phyloP scores from a whole-genome alignment of 2,888 invertebrate species.

The Acleris cristana region DNA sequence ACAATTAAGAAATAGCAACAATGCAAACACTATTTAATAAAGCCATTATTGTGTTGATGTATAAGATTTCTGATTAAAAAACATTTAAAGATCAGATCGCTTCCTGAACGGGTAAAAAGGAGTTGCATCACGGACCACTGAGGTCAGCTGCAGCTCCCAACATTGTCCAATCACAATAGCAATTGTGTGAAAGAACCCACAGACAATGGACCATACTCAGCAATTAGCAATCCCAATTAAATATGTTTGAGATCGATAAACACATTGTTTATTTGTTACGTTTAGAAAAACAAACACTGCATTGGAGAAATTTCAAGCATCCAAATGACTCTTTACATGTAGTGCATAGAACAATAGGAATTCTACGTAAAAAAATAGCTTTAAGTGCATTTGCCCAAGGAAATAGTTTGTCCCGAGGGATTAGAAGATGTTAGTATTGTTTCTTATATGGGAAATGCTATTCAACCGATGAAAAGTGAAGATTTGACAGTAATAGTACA shows the following conservation, averaged over 20 bases:
- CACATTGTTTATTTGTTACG: slow-evolving; percentile 56
- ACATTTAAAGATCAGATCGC: slow-evolving; percentile 43
- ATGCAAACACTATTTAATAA: background rate
- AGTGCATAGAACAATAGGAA: background rate
- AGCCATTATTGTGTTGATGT: background rate
- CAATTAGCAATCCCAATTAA: slow-evolving; percentile 79
- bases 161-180: slow-evolving; percentile 79
- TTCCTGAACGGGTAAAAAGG: slow-evolving; percentile 55
- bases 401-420: no score
- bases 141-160: slow-evolving; percentile 81
- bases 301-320: slow-evolving; percentile 20
- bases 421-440: no score
- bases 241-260: slow-evolving; percentile 62
- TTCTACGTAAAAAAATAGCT: background rate
- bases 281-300: slow-evolving; percentile 57
- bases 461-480: no score
- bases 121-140: slow-evolving; percentile 67
- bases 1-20: slow-evolving; percentile 11
- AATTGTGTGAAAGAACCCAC: slow-evolving; percentile 72
- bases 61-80: slow-evolving; percentile 15
- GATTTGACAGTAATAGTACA: no score
- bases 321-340: slow-evolving; percentile 37
- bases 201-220: slow-evolving; percentile 72
- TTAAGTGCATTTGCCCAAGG: no score
- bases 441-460: no score